phyloP scores from a whole-genome alignment of 2,113 vertebrate species.

The Tapirus terrestris region DNA sequence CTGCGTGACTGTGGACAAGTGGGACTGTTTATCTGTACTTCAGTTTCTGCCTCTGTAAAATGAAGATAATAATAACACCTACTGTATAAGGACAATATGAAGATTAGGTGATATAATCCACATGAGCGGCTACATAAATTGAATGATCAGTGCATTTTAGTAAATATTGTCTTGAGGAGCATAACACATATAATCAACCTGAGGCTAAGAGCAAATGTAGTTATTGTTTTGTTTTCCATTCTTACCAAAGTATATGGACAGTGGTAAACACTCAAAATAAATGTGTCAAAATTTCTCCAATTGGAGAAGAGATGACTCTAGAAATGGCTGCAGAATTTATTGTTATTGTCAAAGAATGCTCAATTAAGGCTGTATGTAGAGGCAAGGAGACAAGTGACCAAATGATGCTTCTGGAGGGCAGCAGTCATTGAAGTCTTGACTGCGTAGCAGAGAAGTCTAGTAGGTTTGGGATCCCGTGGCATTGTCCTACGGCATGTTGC shows the following conservation, averaged over 20 bases:
- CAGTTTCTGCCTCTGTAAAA: neutral
- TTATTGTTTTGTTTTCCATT: neutral
- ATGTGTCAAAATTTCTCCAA: neutral
- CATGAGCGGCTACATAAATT: neutral
- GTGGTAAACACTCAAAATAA: neutral
- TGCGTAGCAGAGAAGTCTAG: neutral
- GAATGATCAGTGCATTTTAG: neutral
- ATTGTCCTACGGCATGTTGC: accelerated
- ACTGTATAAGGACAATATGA: neutral
- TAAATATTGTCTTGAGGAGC: neutral
- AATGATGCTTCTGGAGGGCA: neutral
- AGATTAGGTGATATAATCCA: neutral
- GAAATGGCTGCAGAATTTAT: neutral
- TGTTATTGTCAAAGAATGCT: neutral
- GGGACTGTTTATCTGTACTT: neutral
- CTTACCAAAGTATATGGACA: neutral
- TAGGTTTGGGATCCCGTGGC: no score
- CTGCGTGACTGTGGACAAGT: neutral
- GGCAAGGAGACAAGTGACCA: neutral
- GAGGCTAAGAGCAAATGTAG: neutral
- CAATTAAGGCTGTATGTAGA: neutral
- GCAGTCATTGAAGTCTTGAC: neutral
- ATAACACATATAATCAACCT: neutral
- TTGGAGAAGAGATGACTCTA: neutral
- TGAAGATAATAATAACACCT: neutral